A percentile compares a stretch with the other conserved stretches of the same genome.
These are phyloP conservation scores for Prietella phreatophila DNA, from an alignment of 2,113 vertebrate genomes.

Conservation along the genomic window DNA sequence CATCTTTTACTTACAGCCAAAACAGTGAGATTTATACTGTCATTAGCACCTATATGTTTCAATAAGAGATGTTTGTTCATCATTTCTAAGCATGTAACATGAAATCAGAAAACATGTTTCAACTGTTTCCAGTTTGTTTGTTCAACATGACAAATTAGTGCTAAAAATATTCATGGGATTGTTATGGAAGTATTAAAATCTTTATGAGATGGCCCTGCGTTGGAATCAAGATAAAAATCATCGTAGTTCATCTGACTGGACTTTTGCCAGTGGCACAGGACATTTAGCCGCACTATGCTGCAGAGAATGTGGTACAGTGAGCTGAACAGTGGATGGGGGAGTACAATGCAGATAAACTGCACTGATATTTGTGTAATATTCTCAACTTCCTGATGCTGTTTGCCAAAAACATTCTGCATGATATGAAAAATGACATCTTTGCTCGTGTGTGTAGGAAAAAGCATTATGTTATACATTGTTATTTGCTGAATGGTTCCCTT, in stretches of 20 bases:
- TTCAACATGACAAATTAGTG: conserved; percentile 13
- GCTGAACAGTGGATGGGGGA: conserved; percentile 20
- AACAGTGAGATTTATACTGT: too few species aligned
- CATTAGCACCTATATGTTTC: too few species aligned
- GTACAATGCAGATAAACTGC: neutral
- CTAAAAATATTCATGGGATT: conserved; percentile 32
- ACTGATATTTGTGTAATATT: neutral
- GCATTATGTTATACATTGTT: neutral
- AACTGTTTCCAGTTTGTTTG: neutral
- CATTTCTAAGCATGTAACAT: neutral
- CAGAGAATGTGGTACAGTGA: conserved; percentile 31
- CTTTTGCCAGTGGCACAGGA: conserved; percentile 29
- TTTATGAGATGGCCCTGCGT: conserved; percentile 38
- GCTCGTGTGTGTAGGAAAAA: conserved; percentile 25
- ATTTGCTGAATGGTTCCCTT: conserved; percentile 30
- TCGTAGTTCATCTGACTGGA: conserved; percentile 54
- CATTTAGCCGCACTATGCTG: conserved; percentile 12
- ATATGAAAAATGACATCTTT: conserved; percentile 22
- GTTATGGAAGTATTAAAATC: conserved; percentile 45
- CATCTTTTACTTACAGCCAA: too few species aligned
- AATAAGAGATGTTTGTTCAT: neutral
- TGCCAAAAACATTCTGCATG: neutral
- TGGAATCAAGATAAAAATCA: conserved; percentile 52
- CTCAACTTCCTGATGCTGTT: neutral
- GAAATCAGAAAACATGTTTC: conserved; percentile 2